Percentiles rank a stretch among this genome's conserved stretches.
Conservation (phyloP, 1,140 invertebrate species). For the Luehdorfia chinensis region DNA sequence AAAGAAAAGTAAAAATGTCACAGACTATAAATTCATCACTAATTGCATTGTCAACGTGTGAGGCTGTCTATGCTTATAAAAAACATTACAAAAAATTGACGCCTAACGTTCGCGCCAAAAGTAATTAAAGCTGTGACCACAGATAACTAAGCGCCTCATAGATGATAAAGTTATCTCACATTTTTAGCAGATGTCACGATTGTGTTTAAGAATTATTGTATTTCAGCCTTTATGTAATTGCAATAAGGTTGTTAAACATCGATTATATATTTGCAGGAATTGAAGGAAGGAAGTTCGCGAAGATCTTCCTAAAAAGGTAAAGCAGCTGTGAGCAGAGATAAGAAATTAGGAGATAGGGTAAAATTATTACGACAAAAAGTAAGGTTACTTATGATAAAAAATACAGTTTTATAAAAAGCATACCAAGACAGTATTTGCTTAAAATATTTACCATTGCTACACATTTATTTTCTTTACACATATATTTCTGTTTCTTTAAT, state of each 20-base stretch:
- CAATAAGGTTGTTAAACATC: too few species aligned
- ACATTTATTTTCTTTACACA: too few species aligned
- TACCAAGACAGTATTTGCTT: too few species aligned
- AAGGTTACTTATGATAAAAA: too few species aligned
- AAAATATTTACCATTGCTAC: too few species aligned
- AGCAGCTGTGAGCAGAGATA: not conserved
- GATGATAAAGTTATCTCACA: not conserved
- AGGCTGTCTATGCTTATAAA: constrained; percentile 13
- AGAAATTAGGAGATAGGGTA: not conserved
- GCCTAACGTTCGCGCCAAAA: constrained; percentile 28
- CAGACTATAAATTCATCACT: constrained; percentile 9
- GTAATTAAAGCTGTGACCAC: constrained; percentile 17
- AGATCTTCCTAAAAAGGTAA: not conserved
- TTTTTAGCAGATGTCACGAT: constrained; percentile 13
- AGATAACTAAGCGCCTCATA: constrained; percentile 19
- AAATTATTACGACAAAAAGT: not conserved
- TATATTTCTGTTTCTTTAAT: too few species aligned
- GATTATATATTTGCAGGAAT: too few species aligned
- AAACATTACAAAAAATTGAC: constrained; percentile 21
- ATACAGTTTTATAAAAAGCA: too few species aligned
- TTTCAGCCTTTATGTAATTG: too few species aligned
- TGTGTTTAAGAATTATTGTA: not conserved
- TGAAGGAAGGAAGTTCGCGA: constrained; percentile 9
- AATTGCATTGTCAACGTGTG: constrained; percentile 23
- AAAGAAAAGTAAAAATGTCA: constrained; percentile 4